Evolutionary conservation across 2,113 vertebrate species (phyloP), one percentile per base, ranked within the genome.

Genomic region (Oncorhynchus masou): DNA sequence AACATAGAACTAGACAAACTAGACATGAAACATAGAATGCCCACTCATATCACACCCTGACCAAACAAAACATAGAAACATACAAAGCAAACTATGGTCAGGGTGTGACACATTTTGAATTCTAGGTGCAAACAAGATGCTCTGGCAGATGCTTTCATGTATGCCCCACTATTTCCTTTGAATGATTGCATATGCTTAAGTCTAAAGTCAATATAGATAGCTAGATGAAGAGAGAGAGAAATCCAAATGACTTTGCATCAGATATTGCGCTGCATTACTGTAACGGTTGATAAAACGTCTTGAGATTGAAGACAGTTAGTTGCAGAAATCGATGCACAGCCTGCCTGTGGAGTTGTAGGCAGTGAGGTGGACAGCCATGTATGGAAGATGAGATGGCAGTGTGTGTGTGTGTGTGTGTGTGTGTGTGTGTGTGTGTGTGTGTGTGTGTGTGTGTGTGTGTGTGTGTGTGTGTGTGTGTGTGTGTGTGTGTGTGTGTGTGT

Each of bases 301-400:
- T 60, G 77, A 82, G 73, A 79, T 74, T 70, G 71, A 76, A 76
- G 68, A 62, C 39, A 12, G 39, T 45, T 74, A 60, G 66, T 45
- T 6, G 59, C 59, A 65, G 80, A 68, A 75, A 90, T 86, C 74
- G 4, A 81, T 88, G 79, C 39, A 67, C 5, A 29, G 25, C 65
- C 34, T 51, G 3, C 59, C 39, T 11, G 39, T 45, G 39, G 39
- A 34, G 67, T n/a, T 29, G 29, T 34, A 31, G 27, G 69, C 70
- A 77, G 74, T 81, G 80, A 65, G 25, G 48, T 29, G 73, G 74
- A 59, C 39, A 49, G 68, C 84, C 83, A 76, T 85, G 85, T 82
- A 81, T 45, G 86, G 87, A 84, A 45, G 9, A 45, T 45, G 8
- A 78, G 81, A 70, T 71, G 79, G 76, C 76, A 81, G 78, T 71